phyloP scores from a whole-genome alignment of 1,140 invertebrate species.

The Matsumurasca onukii region DNA sequence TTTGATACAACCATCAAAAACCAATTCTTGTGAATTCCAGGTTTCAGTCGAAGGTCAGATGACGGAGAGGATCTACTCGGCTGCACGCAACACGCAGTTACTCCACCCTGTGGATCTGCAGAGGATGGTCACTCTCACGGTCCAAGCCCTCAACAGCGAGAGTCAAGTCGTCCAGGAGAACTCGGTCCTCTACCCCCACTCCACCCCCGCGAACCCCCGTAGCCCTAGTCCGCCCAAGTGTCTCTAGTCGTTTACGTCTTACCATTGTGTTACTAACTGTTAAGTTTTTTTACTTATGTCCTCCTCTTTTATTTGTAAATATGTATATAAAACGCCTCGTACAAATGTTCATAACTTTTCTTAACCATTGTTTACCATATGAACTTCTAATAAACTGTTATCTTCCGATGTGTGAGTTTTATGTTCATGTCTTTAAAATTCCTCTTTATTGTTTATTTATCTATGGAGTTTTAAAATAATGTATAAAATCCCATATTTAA shows the following conservation, averaged over 20 bases:
- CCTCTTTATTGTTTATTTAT: too few relatives aligned
- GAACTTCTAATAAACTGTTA: conserved; percentile 24
- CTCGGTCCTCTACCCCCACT: not conserved
- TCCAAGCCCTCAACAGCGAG: not conserved
- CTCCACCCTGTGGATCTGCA: conserved; percentile 30
- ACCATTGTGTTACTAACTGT: conserved; percentile 19
- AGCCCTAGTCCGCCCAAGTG: conserved; percentile 22
- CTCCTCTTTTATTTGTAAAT: conserved; percentile 12
- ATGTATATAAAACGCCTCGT: conserved; percentile 14
- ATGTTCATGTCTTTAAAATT: too few relatives aligned
- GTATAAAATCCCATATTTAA: too few relatives aligned
- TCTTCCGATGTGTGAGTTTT: not conserved
- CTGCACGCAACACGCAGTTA: conserved; percentile 8
- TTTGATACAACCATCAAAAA: too few relatives aligned
- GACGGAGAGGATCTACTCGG: conserved; percentile 19
- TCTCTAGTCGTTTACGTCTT: conserved; percentile 22
- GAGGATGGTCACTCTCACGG: not conserved
- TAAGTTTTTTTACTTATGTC: conserved; percentile 12
- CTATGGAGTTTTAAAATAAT: too few relatives aligned
- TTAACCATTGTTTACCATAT: conserved; percentile 20
- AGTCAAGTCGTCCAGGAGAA: conserved; percentile 3
- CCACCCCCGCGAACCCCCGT: not conserved
- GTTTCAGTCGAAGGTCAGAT: conserved; percentile 21
- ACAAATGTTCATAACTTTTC: conserved; percentile 19
- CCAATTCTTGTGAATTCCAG: too few relatives aligned